Conservation (phyloP, 1,140 invertebrate genomes). For the Callitettix versicolor region DNA sequence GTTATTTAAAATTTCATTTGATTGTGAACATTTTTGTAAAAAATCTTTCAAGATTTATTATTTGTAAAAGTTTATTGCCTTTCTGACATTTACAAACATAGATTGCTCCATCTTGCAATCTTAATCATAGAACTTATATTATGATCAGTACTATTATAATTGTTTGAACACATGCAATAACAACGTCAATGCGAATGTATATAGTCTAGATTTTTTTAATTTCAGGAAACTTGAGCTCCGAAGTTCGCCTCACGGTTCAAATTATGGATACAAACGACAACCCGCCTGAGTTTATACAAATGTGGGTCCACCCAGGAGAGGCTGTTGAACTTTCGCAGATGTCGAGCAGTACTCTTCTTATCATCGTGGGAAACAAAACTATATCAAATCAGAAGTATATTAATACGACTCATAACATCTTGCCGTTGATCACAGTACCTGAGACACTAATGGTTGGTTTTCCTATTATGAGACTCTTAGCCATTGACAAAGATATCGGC, state of each 20-base stretch:
- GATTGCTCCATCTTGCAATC: too few species aligned
- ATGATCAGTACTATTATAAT: too few species aligned
- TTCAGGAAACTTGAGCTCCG: conserved; percentile 55
- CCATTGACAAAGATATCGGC: conserved; percentile 69
- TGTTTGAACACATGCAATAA: too few species aligned
- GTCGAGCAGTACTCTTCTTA: conserved; percentile 8
- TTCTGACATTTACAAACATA: too few species aligned
- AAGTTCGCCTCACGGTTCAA: conserved; percentile 54
- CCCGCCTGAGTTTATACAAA: conserved; percentile 53
- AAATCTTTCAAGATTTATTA: too few species aligned
- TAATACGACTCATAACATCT: conserved; percentile 23
- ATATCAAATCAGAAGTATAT: conserved; percentile 9
- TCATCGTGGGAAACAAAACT: conserved; percentile 22
- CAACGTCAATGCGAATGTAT: too few species aligned
- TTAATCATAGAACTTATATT: too few species aligned
- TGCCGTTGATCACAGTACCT: conserved; percentile 54
- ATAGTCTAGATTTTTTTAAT: too few species aligned
- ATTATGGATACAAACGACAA: conserved; percentile 80
- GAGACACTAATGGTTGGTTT: conserved; percentile 66
- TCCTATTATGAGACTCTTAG: conserved; percentile 64
- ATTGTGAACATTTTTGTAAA: too few species aligned
- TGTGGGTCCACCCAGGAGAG: conserved; percentile 51
- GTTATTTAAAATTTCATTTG: too few species aligned
- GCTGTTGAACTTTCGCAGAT: conserved; percentile 46
- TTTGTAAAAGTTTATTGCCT: too few species aligned